These are phyloP conservation scores for Lanistes nyassanus DNA, from an alignment of 1,140 invertebrate genomes.

Conservation along the genomic window DNA sequence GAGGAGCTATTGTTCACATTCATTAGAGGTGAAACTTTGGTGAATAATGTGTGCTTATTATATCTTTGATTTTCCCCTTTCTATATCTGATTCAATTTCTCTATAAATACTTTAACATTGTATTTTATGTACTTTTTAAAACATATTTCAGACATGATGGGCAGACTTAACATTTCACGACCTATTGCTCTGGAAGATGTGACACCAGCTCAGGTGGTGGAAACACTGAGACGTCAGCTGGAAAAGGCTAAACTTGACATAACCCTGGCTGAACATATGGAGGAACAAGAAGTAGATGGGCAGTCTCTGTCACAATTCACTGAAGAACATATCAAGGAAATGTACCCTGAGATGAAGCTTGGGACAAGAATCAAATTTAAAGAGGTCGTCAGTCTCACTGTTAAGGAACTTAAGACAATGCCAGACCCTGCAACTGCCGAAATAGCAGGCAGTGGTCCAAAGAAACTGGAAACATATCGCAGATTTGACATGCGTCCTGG, in stretches of 20 bases:
- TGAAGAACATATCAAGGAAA: slow-evolving; percentile 3
- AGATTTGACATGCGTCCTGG: slow-evolving; percentile 1
- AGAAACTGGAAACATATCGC: slow-evolving; percentile 17
- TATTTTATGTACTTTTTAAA: not conserved
- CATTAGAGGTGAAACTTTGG: too few relatives aligned
- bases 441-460: not conserved
- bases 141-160: slow-evolving; percentile 2
- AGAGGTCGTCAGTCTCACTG: slow-evolving; percentile 1
- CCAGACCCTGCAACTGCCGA: not conserved
- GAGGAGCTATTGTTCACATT: not conserved
- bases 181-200: not conserved
- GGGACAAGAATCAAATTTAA: slow-evolving; percentile 13
- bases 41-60: not conserved
- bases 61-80: not conserved
- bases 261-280: slow-evolving; percentile 5
- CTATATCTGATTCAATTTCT: not conserved
- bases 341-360: slow-evolving; percentile 6
- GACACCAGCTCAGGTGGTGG: not conserved
- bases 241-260: slow-evolving; percentile 2
- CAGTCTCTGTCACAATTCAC: slow-evolving; percentile 14
- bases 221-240: slow-evolving; percentile 1
- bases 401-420: slow-evolving; percentile 5
- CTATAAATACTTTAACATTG: too few relatives aligned
- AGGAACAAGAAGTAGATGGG: slow-evolving; percentile 18
- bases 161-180: not conserved